Percentiles rank a stretch among this genome's conserved stretches.
Conservation (phyloP, 2,888 invertebrate genomes). For the Malthinus seriepunctatus region DNA sequence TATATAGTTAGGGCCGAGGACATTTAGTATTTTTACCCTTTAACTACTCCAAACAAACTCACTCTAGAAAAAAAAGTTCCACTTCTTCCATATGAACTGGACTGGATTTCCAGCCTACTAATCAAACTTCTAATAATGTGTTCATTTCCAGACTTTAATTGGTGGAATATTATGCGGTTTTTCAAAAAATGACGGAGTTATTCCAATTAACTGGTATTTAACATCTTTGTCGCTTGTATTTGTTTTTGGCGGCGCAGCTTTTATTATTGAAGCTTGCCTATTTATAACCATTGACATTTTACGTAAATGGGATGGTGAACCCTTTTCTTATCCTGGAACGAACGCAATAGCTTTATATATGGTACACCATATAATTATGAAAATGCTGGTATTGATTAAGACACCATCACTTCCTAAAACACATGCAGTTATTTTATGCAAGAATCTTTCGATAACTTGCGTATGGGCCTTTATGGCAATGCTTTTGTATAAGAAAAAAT, state of each 20-base stretch:
- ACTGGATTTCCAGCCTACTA: no score
- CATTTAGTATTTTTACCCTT: no score
- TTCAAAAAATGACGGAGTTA: constrained; percentile 69
- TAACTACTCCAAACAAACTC: background rate
- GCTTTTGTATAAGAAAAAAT: constrained; percentile 65
- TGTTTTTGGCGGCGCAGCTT: constrained; percentile 70
- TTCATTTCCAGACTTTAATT: constrained; percentile 56
- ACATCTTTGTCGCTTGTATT: constrained; percentile 82
- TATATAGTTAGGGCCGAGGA: no score
- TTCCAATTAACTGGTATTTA: constrained; percentile 85
- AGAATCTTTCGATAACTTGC: constrained; percentile 73
- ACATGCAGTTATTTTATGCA: constrained; percentile 67
- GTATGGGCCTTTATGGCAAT: constrained; percentile 76
- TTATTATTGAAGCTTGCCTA: constrained; percentile 67
- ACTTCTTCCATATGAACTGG: no score
- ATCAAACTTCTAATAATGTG: background rate
- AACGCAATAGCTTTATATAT: constrained; percentile 80
- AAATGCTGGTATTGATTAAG: constrained; percentile 75
- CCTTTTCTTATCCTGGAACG: constrained; percentile 81
- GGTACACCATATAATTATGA: constrained; percentile 72
- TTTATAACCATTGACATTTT: constrained; percentile 74
- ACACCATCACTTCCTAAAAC: constrained; percentile 59
- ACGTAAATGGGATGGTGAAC: constrained; percentile 75
- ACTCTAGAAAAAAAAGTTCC: background rate
- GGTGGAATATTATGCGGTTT: constrained; percentile 71